These are phyloP conservation scores for Metopia argyrocephala DNA, from an alignment of 2,888 invertebrate species.

Conservation along the genomic window DNA sequence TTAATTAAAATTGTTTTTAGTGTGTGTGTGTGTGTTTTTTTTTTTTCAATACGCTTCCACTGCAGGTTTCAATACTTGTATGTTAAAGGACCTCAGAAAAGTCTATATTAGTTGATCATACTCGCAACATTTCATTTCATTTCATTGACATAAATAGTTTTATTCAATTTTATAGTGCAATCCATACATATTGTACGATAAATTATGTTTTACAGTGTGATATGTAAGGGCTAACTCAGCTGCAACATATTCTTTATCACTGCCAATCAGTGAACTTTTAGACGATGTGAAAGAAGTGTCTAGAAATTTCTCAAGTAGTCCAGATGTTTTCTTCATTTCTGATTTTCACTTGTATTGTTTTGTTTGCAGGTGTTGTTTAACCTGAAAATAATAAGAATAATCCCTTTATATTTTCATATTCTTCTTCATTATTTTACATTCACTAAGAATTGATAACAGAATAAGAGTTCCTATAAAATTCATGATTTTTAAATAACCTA, in stretches of 20 bases:
- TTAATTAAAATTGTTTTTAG: too few species aligned
- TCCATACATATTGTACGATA: constrained; percentile 24
- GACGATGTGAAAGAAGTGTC: constrained; percentile 6
- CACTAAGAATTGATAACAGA: too few species aligned
- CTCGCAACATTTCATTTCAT: too few species aligned
- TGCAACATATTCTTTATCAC: constrained; percentile 28
- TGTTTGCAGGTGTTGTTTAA: constrained; percentile 28
- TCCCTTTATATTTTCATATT: constrained; percentile 16
- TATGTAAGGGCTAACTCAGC: constrained; percentile 17
- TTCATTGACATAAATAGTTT: constrained; percentile 9
- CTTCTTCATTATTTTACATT: too few species aligned
- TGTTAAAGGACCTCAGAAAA: too few species aligned
- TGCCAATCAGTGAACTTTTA: constrained; percentile 3
- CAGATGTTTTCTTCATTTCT: constrained; percentile 18
- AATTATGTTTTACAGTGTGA: constrained; percentile 32
- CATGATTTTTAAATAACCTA: too few species aligned
- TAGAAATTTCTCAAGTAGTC: constrained; percentile 11
- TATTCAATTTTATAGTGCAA: constrained; percentile 14
- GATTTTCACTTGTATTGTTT: constrained; percentile 10
- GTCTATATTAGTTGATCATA: too few species aligned
- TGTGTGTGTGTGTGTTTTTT: too few species aligned
- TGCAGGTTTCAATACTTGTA: too few species aligned
- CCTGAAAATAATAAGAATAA: constrained; percentile 24
- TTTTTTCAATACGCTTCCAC: too few species aligned
- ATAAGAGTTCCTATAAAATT: too few species aligned